These are phyloP conservation scores for Paramormyrops hopkinsi DNA, from an alignment of 2,797 vertebrate genomes.

Conservation along the genomic window DNA sequence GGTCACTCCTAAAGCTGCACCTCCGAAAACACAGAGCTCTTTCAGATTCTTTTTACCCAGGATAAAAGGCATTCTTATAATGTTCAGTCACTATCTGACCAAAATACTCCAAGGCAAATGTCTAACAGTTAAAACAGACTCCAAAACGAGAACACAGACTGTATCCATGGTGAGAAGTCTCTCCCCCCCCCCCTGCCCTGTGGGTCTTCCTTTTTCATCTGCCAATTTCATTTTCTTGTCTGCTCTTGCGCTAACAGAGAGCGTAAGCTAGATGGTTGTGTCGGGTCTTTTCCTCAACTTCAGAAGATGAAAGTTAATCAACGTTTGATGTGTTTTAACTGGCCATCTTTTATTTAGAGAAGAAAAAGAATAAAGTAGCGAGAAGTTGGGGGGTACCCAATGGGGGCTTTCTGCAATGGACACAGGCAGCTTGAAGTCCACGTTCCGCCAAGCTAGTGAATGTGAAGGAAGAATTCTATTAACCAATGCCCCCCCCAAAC, in stretches of 20 bases:
- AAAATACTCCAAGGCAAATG: constrained; percentile 58
- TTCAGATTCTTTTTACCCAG: constrained; percentile 55
- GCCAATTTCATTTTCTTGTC: constrained; percentile 60
- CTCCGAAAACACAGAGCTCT: constrained; percentile 55
- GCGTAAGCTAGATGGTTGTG: constrained; percentile 42
- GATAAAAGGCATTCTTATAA: constrained; percentile 65
- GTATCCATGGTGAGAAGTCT: constrained; percentile 59
- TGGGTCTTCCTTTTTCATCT: constrained; percentile 60
- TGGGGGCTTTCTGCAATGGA: background rate
- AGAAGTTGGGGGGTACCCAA: background rate
- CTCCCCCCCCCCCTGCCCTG: constrained; percentile 41
- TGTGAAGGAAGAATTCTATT: constrained; percentile 49
- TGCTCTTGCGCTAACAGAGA: constrained; percentile 57
- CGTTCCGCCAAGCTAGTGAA: constrained; percentile 44
- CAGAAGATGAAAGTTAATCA: background rate
- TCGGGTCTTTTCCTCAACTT: constrained; percentile 22
- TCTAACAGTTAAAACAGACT: constrained; percentile 54
- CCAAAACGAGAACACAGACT: constrained; percentile 51
- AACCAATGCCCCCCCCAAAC: constrained; percentile 32
- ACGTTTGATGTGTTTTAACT: background rate
- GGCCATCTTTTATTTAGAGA: background rate
- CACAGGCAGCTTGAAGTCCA: constrained; percentile 33
- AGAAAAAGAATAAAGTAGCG: background rate
- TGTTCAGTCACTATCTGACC: constrained; percentile 54
- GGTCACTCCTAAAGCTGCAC: constrained; percentile 55